These are phyloP conservation scores for Panonychus citri DNA, from an alignment of 1,140 invertebrate genomes.

Conservation along the genomic window DNA sequence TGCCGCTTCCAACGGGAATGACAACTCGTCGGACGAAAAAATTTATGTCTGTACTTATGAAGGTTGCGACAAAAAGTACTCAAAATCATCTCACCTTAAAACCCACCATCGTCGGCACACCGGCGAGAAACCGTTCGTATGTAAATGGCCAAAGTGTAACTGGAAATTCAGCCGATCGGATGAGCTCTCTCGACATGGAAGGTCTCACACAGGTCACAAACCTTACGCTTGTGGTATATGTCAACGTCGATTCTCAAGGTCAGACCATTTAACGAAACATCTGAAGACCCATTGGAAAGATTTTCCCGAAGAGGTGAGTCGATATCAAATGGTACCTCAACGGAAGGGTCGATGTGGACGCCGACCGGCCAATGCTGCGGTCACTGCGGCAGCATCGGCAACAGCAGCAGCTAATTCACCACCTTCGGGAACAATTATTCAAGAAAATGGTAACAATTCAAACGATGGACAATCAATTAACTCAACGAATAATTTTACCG, in stretches of 20 bases:
- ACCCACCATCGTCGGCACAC: conserved; percentile 77
- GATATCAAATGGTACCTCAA: neutral
- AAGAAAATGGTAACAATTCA: too few relatives aligned
- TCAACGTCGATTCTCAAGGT: conserved; percentile 58
- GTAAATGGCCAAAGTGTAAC: conserved; percentile 69
- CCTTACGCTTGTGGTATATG: conserved; percentile 64
- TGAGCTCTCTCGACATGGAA: conserved; percentile 47
- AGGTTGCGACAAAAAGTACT: conserved; percentile 43
- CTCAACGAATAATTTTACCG: too few relatives aligned
- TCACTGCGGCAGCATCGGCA: too few relatives aligned
- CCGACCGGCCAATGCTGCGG: neutral
- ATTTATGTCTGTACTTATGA: conserved; percentile 38
- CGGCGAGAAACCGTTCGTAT: conserved; percentile 41
- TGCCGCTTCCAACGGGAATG: neutral
- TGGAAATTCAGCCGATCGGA: conserved; percentile 75
- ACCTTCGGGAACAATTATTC: too few relatives aligned
- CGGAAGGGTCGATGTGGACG: neutral
- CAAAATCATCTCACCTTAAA: conserved; percentile 79
- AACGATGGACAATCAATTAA: too few relatives aligned
- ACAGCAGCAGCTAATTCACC: too few relatives aligned
- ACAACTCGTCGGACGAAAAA: conserved; percentile 19
- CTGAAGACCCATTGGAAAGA: conserved; percentile 43
- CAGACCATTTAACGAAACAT: conserved; percentile 72
- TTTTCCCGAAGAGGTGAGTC: conserved; percentile 10
- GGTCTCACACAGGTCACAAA: conserved; percentile 59